These are phyloP conservation scores for Syngnathoides biaculeatus DNA, from an alignment of 2,113 vertebrate genomes.

Conservation along the genomic window DNA sequence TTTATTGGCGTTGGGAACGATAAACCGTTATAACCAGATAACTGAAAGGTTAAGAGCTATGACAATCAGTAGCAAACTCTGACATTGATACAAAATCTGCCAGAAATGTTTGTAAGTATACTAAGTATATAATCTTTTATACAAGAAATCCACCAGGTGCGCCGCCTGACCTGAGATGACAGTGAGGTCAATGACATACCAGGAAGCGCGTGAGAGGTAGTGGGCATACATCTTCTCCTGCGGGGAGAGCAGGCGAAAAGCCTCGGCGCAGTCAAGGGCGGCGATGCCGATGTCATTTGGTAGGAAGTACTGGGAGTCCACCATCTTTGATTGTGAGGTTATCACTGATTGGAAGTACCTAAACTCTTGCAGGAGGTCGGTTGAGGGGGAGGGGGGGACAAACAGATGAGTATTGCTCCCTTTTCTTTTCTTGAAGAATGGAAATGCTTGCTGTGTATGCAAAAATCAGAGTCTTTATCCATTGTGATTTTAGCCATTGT, in stretches of 20 bases:
- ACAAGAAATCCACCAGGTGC: not conserved
- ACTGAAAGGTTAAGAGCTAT: too few relatives aligned
- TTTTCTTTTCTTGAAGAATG: not conserved
- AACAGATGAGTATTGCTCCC: not conserved
- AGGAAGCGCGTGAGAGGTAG: conserved; percentile 81
- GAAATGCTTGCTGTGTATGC: not conserved
- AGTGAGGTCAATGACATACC: conserved; percentile 63
- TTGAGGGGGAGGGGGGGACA: too few relatives aligned
- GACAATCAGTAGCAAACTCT: too few relatives aligned
- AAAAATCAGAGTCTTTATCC: not conserved
- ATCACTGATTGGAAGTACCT: conserved; percentile 29
- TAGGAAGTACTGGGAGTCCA: conserved; percentile 87
- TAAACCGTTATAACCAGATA: too few relatives aligned
- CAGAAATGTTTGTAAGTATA: too few relatives aligned
- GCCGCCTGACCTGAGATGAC: not conserved
- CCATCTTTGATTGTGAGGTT: conserved; percentile 65
- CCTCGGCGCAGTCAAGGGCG: conserved; percentile 80
- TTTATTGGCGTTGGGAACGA: too few relatives aligned
- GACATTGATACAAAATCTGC: too few relatives aligned
- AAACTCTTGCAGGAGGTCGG: not conserved
- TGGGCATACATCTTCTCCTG: conserved; percentile 85
- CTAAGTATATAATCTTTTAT: not conserved
- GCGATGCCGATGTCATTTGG: conserved; percentile 85
- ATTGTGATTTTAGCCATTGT: not conserved
- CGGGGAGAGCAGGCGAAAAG: conserved; percentile 80